Evolutionary conservation across 2,113 vertebrate species (phyloP).

Genomic region (Gorsachius goisagi): DNA sequence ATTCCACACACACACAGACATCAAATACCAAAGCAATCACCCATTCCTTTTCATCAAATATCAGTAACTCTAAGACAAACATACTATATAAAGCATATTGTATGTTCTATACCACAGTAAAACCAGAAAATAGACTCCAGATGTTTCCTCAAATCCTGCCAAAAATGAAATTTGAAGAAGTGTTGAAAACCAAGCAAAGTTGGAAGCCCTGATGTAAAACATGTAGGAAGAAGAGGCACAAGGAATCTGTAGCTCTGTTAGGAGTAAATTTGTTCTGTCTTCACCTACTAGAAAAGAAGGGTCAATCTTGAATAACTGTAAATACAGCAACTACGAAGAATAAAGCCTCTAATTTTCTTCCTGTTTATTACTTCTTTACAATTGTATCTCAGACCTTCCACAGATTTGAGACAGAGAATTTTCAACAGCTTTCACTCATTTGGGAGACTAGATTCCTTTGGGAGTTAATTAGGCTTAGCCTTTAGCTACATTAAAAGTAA

Average conservation of each 20-base stretch:
- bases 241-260: not conserved
- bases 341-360: not conserved
- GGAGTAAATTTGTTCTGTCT: slow-evolving; percentile 64
- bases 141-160: slow-evolving; percentile 45
- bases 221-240: not conserved
- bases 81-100: not conserved
- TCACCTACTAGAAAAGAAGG: slow-evolving; percentile 56
- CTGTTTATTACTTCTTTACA: not conserved
- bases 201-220: not conserved
- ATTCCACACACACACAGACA: not conserved
- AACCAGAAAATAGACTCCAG: slow-evolving; percentile 53
- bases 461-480: not conserved
- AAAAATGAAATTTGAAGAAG: not conserved
- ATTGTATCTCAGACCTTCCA: not conserved
- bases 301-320: not conserved
- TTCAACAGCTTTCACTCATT: not conserved
- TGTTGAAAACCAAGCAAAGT: slow-evolving; percentile 8
- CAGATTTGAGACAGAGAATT: not conserved
- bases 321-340: not conserved
- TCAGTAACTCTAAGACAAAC: not conserved
- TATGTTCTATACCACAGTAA: not conserved
- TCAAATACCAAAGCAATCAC: not conserved
- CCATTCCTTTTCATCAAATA: not conserved
- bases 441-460: not conserved
- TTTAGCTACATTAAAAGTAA: not conserved